These are phyloP conservation scores for Phycodurus eques DNA, from an alignment of 2,113 vertebrate genomes.

Conservation along the genomic window DNA sequence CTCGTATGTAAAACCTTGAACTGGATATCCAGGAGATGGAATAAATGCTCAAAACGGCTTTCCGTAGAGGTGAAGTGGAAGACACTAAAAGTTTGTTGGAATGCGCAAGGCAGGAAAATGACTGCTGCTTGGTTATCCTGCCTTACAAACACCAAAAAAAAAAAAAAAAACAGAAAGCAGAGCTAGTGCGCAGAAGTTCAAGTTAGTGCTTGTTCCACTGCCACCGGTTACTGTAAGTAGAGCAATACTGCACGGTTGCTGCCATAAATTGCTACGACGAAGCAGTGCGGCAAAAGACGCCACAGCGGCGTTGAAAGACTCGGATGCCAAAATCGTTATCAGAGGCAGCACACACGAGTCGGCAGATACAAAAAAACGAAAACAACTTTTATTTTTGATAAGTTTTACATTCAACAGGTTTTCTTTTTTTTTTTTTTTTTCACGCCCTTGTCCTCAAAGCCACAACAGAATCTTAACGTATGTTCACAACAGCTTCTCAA, in stretches of 20 bases:
- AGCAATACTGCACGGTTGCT: constrained; percentile 67
- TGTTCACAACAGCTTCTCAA: constrained; percentile 65
- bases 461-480: constrained; percentile 66
- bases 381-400: constrained; percentile 45
- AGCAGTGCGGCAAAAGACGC: constrained; percentile 46
- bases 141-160: constrained; percentile 45
- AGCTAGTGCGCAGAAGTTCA: constrained; percentile 36
- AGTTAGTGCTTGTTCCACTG: constrained; percentile 46
- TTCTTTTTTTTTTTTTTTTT: constrained; percentile 20
- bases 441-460: constrained; percentile 63
- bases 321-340: constrained; percentile 43
- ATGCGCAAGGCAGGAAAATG: constrained; percentile 66
- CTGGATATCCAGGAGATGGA: background rate
- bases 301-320: constrained; percentile 41
- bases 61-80: constrained; percentile 34
- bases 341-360: constrained; percentile 53
- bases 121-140: constrained; percentile 42
- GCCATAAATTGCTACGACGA: constrained; percentile 46
- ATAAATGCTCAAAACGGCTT: constrained; percentile 5
- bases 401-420: constrained; percentile 75
- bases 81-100: constrained; percentile 62
- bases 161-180: constrained; percentile 30
- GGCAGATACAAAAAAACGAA: constrained; percentile 47
- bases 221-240: constrained; percentile 16
- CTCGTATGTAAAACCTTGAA: background rate